Percentiles rank a stretch among this genome's conserved stretches.
Conservation (phyloP, 1,140 invertebrate species). For the Halictus rubicundus region DNA sequence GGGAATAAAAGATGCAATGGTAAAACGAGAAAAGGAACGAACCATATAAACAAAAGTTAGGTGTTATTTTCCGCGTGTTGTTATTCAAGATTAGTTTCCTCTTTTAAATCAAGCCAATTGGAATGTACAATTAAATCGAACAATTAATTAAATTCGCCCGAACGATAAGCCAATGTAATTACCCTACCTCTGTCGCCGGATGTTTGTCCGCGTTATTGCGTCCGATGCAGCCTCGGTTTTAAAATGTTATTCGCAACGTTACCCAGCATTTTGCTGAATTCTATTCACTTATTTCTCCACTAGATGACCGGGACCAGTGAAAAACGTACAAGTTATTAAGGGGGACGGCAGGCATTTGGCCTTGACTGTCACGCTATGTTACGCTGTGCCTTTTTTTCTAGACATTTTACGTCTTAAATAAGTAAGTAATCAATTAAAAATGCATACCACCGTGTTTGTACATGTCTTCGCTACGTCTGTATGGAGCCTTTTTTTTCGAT, state of each 20-base stretch:
- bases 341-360: too few species aligned
- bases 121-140: conserved; percentile 10
- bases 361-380: too few species aligned
- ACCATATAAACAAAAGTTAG: too few species aligned
- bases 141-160: conserved; percentile 15
- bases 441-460: too few species aligned
- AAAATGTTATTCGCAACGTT: background rate
- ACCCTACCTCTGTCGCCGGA: background rate
- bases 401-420: too few species aligned
- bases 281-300: background rate
- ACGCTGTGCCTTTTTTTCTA: too few species aligned
- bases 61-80: background rate
- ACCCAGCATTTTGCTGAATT: background rate
- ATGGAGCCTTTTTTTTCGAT: too few species aligned
- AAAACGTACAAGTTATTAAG: too few species aligned
- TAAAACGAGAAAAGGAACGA: background rate
- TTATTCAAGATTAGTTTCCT: background rate
- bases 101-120: background rate
- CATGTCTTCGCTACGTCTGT: too few species aligned
- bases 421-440: too few species aligned
- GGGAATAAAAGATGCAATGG: too few species aligned
- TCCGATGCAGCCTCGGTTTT: background rate
- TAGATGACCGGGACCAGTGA: background rate
- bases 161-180: conserved; percentile 8
- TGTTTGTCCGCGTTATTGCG: background rate